These are phyloP conservation scores for Melinopterus prodromus DNA, from an alignment of 2,888 invertebrate species.

Conservation along the genomic window DNA sequence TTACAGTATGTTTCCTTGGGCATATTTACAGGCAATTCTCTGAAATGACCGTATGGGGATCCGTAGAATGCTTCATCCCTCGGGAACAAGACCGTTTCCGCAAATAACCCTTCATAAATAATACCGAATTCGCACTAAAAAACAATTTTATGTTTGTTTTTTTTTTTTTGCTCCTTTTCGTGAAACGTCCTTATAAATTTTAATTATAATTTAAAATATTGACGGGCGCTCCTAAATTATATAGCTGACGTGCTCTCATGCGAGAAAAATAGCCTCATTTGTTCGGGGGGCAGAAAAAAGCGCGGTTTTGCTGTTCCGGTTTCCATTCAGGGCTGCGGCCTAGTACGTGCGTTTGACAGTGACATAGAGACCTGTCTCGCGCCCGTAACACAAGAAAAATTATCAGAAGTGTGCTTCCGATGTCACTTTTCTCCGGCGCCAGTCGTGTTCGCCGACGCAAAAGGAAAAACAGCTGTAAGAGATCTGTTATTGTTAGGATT, in stretches of 20 bases:
- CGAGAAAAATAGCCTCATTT: not conserved
- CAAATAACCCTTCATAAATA: not conserved
- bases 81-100: not conserved
- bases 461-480: constrained; percentile 33
- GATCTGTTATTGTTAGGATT: constrained; percentile 36
- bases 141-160: not conserved
- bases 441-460: too few species aligned
- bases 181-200: not conserved
- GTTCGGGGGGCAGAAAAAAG: not conserved
- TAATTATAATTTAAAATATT: not conserved
- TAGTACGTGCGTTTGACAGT: not conserved
- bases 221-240: not conserved
- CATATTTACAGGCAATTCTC: not conserved
- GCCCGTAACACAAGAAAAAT: constrained; percentile 27
- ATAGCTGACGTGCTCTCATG: not conserved
- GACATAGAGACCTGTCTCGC: not conserved
- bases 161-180: too few species aligned
- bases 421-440: constrained; percentile 30
- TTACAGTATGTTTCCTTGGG: not conserved
- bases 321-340: not conserved
- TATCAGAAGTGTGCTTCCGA: constrained; percentile 33
- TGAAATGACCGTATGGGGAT: not conserved
- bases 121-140: not conserved
- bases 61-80: not conserved
- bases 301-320: not conserved